Evolutionary conservation across 1,140 invertebrate genomes (phyloP), one percentile per base, ranked within the genome.

Genomic region (Monochamus saltuarius): DNA sequence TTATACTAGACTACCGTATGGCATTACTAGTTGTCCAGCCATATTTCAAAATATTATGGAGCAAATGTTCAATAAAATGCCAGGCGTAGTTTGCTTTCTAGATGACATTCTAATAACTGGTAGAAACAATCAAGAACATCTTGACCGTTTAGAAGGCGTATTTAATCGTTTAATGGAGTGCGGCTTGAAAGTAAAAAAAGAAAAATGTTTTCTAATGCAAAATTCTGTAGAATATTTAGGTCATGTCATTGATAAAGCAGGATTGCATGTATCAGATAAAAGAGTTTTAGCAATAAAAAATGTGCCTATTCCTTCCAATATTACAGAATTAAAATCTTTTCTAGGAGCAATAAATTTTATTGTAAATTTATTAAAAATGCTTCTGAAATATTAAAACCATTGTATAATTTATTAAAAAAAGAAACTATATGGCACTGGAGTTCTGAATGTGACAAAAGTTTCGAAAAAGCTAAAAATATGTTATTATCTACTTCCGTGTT

Each of bases 31-130:
- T 10, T 69, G 69, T 8, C 68, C 71, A 0, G 59, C 61, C 3
- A 70, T 72, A 22, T 78, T 75, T 52, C 76, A 78, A 56, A 45
- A 68, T 6, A 64, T 72, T 29, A 74, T 79, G 49, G 72, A 79
- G 29, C 46, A 68, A 42, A 62, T 73, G 8, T 51, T 77, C 13
- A 10, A 22, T 36, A 70, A 59, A 2, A 60, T 72, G 10, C 46
- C 58, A 2, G 51, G 55, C 2, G 50, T 63, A 38, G 38, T 61
- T 40, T 59, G 59, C 19, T 73, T 65, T 53, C 43, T 70, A 8
- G 72, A 74, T 46, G 69, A 75, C 53, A 67, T 75, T 42, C 42
- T 66, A 29, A 56, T 75, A 10, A 57, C 61, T n/a, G 65, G 60
- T 9, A 66, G 53, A 38, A 66, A 51, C 62, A 37, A 59, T 9